Evolutionary conservation across 2,888 invertebrate species (phyloP).

Genomic region (Arge pagana): DNA sequence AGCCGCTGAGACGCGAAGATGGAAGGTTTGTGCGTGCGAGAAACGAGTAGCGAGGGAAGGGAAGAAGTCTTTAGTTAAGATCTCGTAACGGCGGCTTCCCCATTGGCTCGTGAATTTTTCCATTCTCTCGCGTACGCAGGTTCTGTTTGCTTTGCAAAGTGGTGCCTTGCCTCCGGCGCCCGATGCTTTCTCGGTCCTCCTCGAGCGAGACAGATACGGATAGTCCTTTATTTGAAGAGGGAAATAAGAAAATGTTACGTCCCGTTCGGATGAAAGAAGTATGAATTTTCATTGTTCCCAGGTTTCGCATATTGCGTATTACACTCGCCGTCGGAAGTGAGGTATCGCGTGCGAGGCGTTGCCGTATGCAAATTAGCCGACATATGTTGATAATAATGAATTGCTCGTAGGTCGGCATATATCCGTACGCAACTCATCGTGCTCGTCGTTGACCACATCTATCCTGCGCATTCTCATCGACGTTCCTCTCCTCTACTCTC

Average conservation of each 20-base stretch:
- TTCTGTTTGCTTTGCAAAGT: conserved; percentile 14
- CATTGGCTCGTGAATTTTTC: conserved; percentile 8
- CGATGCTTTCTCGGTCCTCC: conserved; percentile 1
- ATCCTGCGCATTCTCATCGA: no score
- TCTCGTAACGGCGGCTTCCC: no score
- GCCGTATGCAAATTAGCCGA: conserved; percentile 18
- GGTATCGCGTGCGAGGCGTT: conserved; percentile 4
- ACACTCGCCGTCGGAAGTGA: conserved; percentile 13
- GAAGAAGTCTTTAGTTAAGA: no score
- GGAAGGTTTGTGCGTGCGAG: no score
- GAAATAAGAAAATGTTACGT: background rate
- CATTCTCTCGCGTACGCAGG: no score
- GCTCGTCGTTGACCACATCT: no score
- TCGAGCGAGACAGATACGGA: no score
- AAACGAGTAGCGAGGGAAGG: no score
- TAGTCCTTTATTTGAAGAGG: conserved; percentile 8
- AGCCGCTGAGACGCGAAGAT: no score
- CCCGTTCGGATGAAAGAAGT: conserved; percentile 11
- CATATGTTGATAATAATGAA: conserved; percentile 22
- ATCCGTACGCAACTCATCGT: no score
- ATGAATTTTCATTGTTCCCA: conserved; percentile 17
- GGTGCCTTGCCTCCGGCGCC: conserved; percentile 10
- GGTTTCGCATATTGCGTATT: conserved; percentile 11
- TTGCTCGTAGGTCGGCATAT: conserved; percentile 19
- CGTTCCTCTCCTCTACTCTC: no score